Evolutionary conservation across 2,797 vertebrate genomes (phyloP).

Genomic region (Oceanodroma leucorhoa): DNA sequence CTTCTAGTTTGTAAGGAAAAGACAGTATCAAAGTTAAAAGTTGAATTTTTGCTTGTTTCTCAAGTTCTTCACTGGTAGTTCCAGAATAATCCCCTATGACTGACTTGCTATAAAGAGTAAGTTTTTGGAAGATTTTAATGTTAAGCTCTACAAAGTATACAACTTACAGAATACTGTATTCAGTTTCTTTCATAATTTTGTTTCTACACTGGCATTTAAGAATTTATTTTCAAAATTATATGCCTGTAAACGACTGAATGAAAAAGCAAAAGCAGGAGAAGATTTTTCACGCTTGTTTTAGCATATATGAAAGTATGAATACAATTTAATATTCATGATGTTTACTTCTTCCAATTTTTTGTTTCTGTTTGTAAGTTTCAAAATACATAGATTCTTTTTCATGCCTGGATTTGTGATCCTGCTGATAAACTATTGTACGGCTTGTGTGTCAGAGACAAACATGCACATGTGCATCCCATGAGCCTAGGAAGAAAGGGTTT

Average conservation of each 20-base stretch:
- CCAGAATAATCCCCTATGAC: background rate
- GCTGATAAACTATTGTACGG: background rate
- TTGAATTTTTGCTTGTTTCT: background rate
- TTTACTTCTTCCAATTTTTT: background rate
- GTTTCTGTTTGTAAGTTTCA: background rate
- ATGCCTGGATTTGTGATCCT: background rate
- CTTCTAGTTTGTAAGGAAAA: background rate
- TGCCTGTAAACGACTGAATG: background rate
- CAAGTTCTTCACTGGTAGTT: background rate
- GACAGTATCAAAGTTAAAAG: background rate
- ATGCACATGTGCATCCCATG: background rate
- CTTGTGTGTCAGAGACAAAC: background rate
- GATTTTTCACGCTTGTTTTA: background rate
- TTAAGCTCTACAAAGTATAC: slow-evolving; percentile 5
- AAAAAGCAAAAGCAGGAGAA: background rate
- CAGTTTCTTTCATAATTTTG: slow-evolving; percentile 16
- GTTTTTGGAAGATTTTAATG: slow-evolving; percentile 49
- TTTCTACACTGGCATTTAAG: background rate
- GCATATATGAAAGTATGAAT: background rate
- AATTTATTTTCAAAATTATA: background rate
- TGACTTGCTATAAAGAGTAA: slow-evolving; percentile 15
- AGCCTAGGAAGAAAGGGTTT: background rate
- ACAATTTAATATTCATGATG: background rate
- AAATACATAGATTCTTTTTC: background rate
- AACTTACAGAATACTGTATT: background rate